These are phyloP conservation scores for Cephalopachus bancanus DNA, from an alignment of 2,797 vertebrate genomes.

Conservation along the genomic window DNA sequence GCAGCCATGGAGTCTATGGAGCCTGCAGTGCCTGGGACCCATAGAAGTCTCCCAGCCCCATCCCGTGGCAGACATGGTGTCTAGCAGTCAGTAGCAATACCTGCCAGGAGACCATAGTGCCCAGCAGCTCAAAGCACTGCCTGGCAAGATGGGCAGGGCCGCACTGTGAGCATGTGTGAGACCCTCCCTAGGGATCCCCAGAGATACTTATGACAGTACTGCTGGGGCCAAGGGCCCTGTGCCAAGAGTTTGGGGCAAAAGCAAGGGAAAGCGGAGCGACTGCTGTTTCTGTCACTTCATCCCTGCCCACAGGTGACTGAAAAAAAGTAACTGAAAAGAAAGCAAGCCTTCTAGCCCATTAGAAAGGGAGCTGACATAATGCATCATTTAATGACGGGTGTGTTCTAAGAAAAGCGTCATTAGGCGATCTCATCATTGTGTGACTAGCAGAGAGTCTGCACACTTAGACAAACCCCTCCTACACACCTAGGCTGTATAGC, in stretches of 20 bases:
- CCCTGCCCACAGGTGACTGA: neutral
- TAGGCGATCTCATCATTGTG: neutral
- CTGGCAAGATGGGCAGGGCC: neutral
- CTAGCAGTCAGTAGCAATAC: no score
- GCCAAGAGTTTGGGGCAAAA: neutral
- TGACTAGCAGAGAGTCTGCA: neutral
- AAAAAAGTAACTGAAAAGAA: neutral
- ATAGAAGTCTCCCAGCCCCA: neutral
- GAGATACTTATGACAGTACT: neutral
- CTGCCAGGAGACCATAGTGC: neutral
- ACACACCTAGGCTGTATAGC: neutral
- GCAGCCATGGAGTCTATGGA: no score
- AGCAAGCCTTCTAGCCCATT: neutral
- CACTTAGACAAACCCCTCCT: neutral
- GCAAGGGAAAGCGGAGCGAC: neutral
- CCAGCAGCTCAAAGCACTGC: neutral
- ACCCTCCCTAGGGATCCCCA: neutral
- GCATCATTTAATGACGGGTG: neutral
- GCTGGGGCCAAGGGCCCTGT: neutral
- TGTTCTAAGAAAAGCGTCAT: neutral
- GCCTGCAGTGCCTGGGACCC: neutral
- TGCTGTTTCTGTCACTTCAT: constrained; percentile 9
- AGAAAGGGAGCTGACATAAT: neutral
- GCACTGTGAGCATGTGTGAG: neutral
- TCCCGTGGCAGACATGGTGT: neutral